These are phyloP conservation scores for Porites cylindrica DNA, from an alignment of 92 coral and sea anemone genomes.

Conservation along the genomic window DNA sequence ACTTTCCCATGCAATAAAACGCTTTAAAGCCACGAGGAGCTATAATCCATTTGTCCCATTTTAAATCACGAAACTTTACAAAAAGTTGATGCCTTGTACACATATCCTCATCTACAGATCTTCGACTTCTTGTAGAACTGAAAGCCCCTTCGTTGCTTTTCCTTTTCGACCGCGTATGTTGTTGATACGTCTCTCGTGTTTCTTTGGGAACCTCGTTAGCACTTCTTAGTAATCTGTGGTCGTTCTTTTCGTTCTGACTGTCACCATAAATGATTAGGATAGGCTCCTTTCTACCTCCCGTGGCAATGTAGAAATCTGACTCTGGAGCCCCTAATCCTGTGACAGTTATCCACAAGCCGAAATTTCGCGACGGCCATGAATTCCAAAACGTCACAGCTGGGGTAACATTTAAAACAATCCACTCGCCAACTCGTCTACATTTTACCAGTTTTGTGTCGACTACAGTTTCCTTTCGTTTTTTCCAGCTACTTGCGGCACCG, in stretches of 20 bases:
- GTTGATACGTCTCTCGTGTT: slow-evolving; percentile 14
- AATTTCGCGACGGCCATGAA: slow-evolving; percentile 78
- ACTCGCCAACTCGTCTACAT: slow-evolving; percentile 90
- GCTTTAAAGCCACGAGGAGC: slow-evolving; percentile 96
- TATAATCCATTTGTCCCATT: slow-evolving; percentile 88
- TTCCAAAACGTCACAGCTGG: slow-evolving; percentile 84
- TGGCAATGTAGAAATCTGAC: slow-evolving; percentile 89
- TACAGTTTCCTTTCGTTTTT: slow-evolving; percentile 59
- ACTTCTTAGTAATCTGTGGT: slow-evolving; percentile 30
- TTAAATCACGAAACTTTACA: slow-evolving; percentile 88
- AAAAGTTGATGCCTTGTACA: slow-evolving; percentile 85
- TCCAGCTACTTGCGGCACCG: slow-evolving; percentile 68
- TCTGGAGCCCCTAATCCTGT: slow-evolving; percentile 70
- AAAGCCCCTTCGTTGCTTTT: slow-evolving; percentile 10
- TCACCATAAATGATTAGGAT: slow-evolving; percentile 85
- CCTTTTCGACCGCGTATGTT: slow-evolving; percentile 4
- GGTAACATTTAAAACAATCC: slow-evolving; percentile 91
- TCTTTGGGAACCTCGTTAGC: slow-evolving; percentile 37
- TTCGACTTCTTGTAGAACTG: slow-evolving; percentile 59
- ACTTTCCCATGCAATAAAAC: slow-evolving; percentile 89
- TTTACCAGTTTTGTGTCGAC: slow-evolving; percentile 67
- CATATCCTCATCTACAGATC: slow-evolving; percentile 45
- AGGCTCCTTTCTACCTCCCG: slow-evolving; percentile 94
- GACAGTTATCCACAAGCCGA: slow-evolving; percentile 83
- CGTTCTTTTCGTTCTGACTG: slow-evolving; percentile 53